Evolutionary conservation across 2,797 vertebrate genomes (phyloP).

Genomic region (Dendrocincla tyrannina): DNA sequence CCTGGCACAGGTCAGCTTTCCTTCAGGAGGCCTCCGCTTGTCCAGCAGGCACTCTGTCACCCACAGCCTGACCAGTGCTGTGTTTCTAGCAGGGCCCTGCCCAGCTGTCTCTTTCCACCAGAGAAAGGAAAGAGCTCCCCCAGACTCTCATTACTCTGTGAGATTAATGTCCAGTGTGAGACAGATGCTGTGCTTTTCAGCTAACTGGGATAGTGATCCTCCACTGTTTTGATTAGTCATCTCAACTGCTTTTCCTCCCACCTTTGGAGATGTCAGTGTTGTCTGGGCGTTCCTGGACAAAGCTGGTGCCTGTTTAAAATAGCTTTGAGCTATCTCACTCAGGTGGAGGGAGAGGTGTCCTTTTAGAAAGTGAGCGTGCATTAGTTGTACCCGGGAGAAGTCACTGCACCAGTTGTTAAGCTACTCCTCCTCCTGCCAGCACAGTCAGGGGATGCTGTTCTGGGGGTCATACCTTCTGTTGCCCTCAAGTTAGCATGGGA

Average conservation of each 20-base stretch:
- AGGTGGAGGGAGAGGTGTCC: background rate
- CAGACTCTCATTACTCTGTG: background rate
- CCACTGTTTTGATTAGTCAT: background rate
- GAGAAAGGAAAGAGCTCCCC: background rate
- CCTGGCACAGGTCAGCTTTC: background rate
- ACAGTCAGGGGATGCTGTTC: background rate
- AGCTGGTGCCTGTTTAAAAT: background rate
- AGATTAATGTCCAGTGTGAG: background rate
- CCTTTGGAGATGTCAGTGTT: background rate
- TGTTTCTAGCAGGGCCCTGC: background rate
- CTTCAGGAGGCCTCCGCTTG: background rate
- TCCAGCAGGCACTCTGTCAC: background rate
- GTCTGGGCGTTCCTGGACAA: background rate
- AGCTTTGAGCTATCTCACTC: background rate
- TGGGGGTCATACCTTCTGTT: background rate
- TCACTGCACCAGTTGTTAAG: background rate
- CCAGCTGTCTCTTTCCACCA: background rate
- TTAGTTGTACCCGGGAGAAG: background rate
- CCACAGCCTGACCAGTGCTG: background rate
- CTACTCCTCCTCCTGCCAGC: background rate
- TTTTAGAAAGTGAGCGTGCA: background rate
- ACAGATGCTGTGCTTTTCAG: background rate
- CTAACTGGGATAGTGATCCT: background rate
- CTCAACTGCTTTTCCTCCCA: background rate
- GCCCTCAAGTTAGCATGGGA: rapidly evolving